Percentiles rank a stretch among this genome's conserved stretches.
phyloP scores from a whole-genome alignment of 2,797 vertebrate species.

The Gouania willdenowi region DNA sequence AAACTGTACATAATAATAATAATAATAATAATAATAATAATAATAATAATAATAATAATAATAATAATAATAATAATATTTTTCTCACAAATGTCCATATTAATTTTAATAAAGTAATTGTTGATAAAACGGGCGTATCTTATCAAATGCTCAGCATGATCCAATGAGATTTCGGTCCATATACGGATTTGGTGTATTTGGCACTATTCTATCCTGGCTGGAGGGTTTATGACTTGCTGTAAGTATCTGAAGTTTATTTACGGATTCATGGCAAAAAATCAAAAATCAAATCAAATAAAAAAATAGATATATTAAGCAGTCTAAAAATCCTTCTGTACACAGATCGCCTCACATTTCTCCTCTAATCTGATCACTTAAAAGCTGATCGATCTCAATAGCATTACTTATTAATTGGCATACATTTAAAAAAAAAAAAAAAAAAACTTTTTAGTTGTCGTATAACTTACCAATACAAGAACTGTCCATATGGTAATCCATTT shows the following conservation, averaged over 20 bases:
- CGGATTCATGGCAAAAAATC: constrained; percentile 48
- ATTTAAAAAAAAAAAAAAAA: background rate
- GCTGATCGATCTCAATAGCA: too few relatives aligned
- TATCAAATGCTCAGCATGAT: constrained; percentile 64
- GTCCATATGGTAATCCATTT: constrained; percentile 42
- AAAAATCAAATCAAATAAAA: too few relatives aligned
- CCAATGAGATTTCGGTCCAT: constrained; percentile 80
- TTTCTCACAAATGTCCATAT: background rate
- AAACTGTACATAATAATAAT: background rate
- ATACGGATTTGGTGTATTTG: constrained; percentile 78
- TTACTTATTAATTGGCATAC: constrained; percentile 26
- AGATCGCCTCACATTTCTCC: background rate
- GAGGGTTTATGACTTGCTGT: constrained; percentile 70
- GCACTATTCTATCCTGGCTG: constrained; percentile 81
- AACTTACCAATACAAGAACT: constrained; percentile 43
- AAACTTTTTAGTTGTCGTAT: constrained; percentile 20
- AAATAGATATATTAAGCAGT: constrained; percentile 47
- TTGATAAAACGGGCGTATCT: constrained; percentile 1
- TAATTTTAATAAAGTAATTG: background rate
- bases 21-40: background rate
- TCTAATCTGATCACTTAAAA: constrained; percentile 2
- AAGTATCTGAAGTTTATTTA: constrained; percentile 58
- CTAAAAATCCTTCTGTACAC: constrained; percentile 14
- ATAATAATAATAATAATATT: background rate
- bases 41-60: constrained; percentile 1